These are phyloP conservation scores for Rhadina sibilatrix DNA, from an alignment of 2,113 vertebrate genomes.

Conservation along the genomic window DNA sequence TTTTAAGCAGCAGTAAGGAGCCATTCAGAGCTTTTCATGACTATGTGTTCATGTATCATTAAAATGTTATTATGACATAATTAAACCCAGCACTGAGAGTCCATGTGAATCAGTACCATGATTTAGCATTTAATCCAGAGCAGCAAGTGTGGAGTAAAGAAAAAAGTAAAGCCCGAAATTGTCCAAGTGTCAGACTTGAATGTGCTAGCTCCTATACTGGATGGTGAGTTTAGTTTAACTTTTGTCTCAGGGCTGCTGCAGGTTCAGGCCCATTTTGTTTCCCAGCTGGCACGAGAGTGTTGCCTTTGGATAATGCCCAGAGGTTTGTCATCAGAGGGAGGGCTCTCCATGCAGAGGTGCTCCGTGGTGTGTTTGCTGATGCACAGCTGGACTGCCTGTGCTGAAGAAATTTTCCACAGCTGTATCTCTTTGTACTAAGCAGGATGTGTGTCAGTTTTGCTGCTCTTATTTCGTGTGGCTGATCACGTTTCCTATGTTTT, in stretches of 20 bases:
- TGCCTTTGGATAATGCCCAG: not conserved
- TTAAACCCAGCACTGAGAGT: not conserved
- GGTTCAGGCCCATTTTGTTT: not conserved
- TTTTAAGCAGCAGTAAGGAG: not conserved
- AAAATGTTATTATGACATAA: not conserved
- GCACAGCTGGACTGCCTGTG: not conserved
- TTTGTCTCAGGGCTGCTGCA: not conserved
- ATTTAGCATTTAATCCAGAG: not conserved
- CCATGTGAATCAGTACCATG: not conserved
- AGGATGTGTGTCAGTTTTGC: constrained; percentile 44
- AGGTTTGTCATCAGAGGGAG: not conserved
- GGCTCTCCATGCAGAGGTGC: not conserved
- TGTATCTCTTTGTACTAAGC: constrained; percentile 28
- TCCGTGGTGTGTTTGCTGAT: not conserved
- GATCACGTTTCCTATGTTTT: constrained; percentile 47
- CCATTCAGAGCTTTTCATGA: not conserved
- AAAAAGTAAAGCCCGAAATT: not conserved
- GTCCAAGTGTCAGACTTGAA: not conserved
- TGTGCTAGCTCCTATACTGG: not conserved
- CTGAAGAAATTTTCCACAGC: constrained; percentile 28
- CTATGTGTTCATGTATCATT: not conserved
- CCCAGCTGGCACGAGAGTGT: not conserved
- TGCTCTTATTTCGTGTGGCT: not conserved
- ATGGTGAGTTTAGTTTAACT: not conserved
- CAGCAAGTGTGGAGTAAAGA: not conserved